phyloP scores from a whole-genome alignment of 2,888 invertebrate genomes.

The Micropterix aruncella region DNA sequence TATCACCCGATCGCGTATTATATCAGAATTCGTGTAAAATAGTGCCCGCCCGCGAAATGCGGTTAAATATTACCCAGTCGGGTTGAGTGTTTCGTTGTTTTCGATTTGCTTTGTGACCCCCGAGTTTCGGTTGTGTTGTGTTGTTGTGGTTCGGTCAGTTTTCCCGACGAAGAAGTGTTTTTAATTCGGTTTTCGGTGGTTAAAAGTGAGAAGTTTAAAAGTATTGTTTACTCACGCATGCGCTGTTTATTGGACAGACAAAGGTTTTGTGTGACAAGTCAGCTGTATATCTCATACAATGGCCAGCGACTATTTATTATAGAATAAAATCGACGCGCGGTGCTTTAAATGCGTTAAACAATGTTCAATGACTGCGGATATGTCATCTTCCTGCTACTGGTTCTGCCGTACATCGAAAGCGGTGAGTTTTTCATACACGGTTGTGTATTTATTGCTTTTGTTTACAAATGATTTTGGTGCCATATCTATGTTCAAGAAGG shows the following conservation, averaged over 20 bases:
- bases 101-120: no score
- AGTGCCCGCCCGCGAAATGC: no score
- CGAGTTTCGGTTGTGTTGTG: no score
- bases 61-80: no score
- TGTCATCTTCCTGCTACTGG: slow-evolving; percentile 51
- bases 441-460: slow-evolving; percentile 6
- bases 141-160: no score
- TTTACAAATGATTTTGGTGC: slow-evolving; percentile 2
- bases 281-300: slow-evolving; percentile 41
- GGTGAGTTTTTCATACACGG: no score
- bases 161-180: not conserved
- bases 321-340: slow-evolving; percentile 16
- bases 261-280: slow-evolving; percentile 46
- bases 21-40: no score
- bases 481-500: no score
- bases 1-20: no score
- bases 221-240: slow-evolving; percentile 38
- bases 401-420: slow-evolving; percentile 56
- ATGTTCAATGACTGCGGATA: slow-evolving; percentile 52
- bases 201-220: no score
- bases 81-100: no score
- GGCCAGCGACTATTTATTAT: slow-evolving; percentile 29
- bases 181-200: not conserved
- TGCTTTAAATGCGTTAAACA: slow-evolving; percentile 19
- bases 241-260: slow-evolving; percentile 41